Percentiles rank a stretch among this genome's conserved stretches.
These are phyloP conservation scores for Chelonus formosanus DNA, from an alignment of 2,888 invertebrate genomes.

Conservation along the genomic window DNA sequence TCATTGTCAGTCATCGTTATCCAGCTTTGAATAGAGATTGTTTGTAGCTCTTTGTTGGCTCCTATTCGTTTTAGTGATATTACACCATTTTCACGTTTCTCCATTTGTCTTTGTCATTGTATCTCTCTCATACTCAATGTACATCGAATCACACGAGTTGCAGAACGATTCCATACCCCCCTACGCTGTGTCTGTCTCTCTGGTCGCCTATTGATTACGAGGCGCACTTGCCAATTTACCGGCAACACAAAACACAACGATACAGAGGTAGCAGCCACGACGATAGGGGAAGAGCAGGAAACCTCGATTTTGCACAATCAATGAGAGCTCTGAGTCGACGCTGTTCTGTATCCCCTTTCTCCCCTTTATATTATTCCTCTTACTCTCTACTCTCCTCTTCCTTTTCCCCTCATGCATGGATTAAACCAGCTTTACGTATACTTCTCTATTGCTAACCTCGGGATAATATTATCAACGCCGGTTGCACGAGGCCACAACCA, in stretches of 20 bases:
- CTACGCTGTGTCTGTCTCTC: constrained; percentile 14
- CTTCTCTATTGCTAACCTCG: constrained; percentile 11
- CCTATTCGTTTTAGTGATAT: constrained; percentile 10
- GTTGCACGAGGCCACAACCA: constrained; percentile 21
- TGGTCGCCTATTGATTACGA: constrained; percentile 34
- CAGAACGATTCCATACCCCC: not conserved
- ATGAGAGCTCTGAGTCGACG: constrained; percentile 45
- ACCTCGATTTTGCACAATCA: constrained; percentile 53
- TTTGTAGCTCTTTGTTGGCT: constrained; percentile 5
- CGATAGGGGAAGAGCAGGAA: constrained; percentile 49
- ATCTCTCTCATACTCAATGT: not conserved
- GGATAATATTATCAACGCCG: constrained; percentile 29
- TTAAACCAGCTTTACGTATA: constrained; percentile 27
- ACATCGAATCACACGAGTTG: no score
- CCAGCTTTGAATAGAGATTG: constrained; percentile 21
- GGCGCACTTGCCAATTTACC: constrained; percentile 51
- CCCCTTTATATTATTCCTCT: constrained; percentile 19
- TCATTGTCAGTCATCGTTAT: constrained; percentile 31
- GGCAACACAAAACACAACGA: constrained; percentile 46
- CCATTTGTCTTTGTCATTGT: constrained; percentile 9
- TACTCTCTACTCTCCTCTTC: constrained; percentile 5
- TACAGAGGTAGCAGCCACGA: constrained; percentile 36
- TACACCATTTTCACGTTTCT: constrained; percentile 32
- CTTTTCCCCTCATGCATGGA: constrained; percentile 12
- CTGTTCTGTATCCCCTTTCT: constrained; percentile 34